phyloP scores from a whole-genome alignment of 2,797 vertebrate genomes.

The Tragopan temminckii region DNA sequence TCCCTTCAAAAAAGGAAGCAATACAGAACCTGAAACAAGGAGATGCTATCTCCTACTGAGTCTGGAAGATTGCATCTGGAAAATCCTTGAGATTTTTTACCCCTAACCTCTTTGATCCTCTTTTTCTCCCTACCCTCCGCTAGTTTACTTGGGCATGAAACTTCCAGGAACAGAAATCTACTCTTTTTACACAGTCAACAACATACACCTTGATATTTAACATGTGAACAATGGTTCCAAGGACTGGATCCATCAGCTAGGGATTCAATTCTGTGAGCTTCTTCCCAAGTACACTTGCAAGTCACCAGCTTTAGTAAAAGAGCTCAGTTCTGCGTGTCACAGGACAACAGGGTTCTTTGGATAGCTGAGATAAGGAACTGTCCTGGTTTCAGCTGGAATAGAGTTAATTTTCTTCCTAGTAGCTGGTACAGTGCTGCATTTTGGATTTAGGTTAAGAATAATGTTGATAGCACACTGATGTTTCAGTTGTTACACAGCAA shows the following conservation, averaged over 20 bases:
- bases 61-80: background rate
- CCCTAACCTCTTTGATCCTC: background rate
- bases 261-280: background rate
- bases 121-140: background rate
- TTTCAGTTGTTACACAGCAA: too few relatives aligned
- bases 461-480: too few relatives aligned
- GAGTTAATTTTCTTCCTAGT: too few relatives aligned
- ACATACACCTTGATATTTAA: background rate
- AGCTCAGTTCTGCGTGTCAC: background rate
- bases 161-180: background rate
- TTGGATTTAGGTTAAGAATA: too few relatives aligned
- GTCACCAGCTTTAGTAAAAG: background rate
- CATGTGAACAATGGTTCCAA: background rate
- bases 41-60: background rate
- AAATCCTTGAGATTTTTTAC: background rate
- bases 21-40: background rate
- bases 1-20: background rate
- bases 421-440: too few relatives aligned
- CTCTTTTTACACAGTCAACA: background rate
- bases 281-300: background rate
- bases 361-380: background rate
- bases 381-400: too few relatives aligned
- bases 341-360: background rate
- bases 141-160: background rate
- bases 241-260: background rate